phyloP scores from a whole-genome alignment of 2,888 invertebrate species.

The Chelonus formosanus region DNA sequence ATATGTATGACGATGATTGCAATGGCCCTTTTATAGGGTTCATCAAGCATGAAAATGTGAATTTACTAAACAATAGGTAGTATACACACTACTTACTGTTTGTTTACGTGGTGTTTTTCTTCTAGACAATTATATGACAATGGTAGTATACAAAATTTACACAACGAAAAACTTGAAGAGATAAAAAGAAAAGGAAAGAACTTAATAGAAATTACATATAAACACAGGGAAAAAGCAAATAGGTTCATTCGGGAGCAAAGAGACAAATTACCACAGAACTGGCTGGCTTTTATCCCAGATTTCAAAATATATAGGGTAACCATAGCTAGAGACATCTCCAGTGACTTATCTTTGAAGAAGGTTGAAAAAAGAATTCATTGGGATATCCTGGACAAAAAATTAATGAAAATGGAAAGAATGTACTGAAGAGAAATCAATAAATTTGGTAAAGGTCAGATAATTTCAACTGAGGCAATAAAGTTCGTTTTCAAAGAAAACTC shows the following conservation, averaged over 20 bases:
- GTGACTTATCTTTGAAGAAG: neutral
- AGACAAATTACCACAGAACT: neutral
- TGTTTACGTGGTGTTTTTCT: too few relatives aligned
- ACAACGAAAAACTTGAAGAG: neutral
- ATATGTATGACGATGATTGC: too few relatives aligned
- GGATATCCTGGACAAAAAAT: neutral
- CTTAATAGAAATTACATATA: neutral
- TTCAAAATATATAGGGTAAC: neutral
- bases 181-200: constrained; percentile 14
- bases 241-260: neutral
- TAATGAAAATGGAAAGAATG: constrained; percentile 4
- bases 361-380: constrained; percentile 16
- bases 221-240: neutral
- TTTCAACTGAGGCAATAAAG: too few relatives aligned
- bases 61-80: too few relatives aligned
- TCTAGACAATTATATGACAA: too few relatives aligned
- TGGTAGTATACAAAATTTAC: too few relatives aligned
- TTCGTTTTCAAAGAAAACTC: too few relatives aligned
- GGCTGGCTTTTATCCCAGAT: constrained; percentile 21
- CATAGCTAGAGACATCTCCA: neutral
- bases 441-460: too few relatives aligned
- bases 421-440: too few relatives aligned
- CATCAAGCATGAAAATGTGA: too few relatives aligned
- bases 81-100: too few relatives aligned
- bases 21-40: too few relatives aligned